These are phyloP conservation scores for Tyria jacobaeae DNA, from an alignment of 2,888 invertebrate genomes.

Conservation along the genomic window DNA sequence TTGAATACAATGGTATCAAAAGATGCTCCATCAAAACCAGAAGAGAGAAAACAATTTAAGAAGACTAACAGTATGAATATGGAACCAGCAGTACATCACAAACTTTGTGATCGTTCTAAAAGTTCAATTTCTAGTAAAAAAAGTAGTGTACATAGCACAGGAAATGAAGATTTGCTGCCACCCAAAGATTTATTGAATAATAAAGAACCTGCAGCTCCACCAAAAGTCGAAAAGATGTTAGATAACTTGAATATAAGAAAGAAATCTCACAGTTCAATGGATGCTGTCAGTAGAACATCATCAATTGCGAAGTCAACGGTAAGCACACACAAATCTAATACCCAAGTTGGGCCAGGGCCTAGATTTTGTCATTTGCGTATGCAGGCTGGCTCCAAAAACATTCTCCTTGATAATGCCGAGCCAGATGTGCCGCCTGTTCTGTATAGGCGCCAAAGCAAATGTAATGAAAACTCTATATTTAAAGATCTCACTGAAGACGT, in stretches of 20 bases:
- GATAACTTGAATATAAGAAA: constrained; percentile 69
- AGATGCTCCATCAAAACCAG: constrained; percentile 56
- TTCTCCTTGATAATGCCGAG: constrained; percentile 92
- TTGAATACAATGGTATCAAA: constrained; percentile 55
- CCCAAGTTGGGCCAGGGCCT: constrained; percentile 88
- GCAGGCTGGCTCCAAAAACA: constrained; percentile 93
- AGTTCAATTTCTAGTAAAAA: constrained; percentile 78
- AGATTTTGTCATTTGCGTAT: constrained; percentile 92
- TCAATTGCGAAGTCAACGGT: constrained; percentile 82
- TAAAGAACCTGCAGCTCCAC: constrained; percentile 45
- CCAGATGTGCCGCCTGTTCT: constrained; percentile 90
- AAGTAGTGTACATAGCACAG: constrained; percentile 73
- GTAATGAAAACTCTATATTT: constrained; percentile 78
- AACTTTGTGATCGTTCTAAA: constrained; percentile 86
- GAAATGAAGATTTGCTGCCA: constrained; percentile 69
- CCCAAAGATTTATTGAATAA: constrained; percentile 58
- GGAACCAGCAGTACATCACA: constrained; percentile 87
- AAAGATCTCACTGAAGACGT: constrained; percentile 78
- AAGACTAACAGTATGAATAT: constrained; percentile 67
- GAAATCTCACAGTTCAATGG: constrained; percentile 80
- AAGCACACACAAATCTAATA: constrained; percentile 81
- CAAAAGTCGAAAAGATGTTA: constrained; percentile 58
- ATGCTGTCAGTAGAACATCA: constrained; percentile 79
- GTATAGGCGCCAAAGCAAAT: constrained; percentile 88
- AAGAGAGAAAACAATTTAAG: constrained; percentile 62